Evolutionary conservation across 1,140 invertebrate species (phyloP).

Genomic region (Drosophila persimilis): DNA sequence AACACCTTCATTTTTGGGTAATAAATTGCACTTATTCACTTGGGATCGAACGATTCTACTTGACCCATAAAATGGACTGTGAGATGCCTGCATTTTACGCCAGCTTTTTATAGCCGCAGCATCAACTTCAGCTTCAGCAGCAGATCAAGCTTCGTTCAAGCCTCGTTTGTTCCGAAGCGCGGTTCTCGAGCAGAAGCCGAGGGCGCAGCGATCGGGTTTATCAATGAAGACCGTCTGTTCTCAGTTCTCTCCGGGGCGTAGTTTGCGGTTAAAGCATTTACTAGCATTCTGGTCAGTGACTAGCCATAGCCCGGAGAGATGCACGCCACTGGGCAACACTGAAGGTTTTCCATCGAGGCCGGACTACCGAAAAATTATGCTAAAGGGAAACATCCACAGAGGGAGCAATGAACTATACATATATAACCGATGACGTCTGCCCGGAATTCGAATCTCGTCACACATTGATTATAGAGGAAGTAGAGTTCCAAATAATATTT

Average conservation of each 20-base stretch:
- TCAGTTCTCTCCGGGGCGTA: background rate
- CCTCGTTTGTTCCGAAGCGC: constrained; percentile 1
- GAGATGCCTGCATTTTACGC: constrained; percentile 9
- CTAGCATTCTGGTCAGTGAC: constrained; percentile 8
- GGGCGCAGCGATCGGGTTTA: constrained; percentile 13
- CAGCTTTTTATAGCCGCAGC: constrained; percentile 31
- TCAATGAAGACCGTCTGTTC: constrained; percentile 39
- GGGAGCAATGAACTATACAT: constrained; percentile 47
- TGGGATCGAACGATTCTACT: constrained; percentile 5
- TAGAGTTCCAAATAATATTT: background rate
- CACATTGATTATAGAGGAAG: too few species aligned
- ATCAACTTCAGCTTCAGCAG: background rate
- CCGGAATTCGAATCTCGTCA: constrained; percentile 11
- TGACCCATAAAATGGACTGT: constrained; percentile 34
- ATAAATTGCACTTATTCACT: background rate
- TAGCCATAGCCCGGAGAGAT: constrained; percentile 21
- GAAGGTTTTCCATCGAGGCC: constrained; percentile 4
- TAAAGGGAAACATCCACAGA: constrained; percentile 14
- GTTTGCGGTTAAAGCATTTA: constrained; percentile 37
- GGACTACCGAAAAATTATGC: constrained; percentile 12
- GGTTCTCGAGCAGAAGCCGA: constrained; percentile 16
- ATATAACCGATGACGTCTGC: background rate
- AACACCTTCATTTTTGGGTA: constrained; percentile 49
- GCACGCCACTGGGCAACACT: constrained; percentile 59
- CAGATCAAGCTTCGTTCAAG: too few species aligned